A percentile compares a stretch with the other conserved stretches of the same genome.
Evolutionary conservation across 2,113 vertebrate genomes (phyloP).

Genomic region (Pithys albifrons): DNA sequence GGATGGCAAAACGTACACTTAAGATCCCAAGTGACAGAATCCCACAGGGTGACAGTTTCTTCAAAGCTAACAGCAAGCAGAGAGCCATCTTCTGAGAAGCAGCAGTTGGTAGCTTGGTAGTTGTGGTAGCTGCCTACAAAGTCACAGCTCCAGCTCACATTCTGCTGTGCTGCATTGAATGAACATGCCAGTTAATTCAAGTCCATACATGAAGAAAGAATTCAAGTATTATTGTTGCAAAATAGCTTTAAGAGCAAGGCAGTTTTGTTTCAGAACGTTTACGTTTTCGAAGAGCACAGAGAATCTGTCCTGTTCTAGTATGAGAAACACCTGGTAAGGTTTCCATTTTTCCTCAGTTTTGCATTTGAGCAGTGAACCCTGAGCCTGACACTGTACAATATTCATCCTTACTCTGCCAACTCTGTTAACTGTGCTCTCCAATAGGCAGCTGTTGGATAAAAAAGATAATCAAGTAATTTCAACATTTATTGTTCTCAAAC

Average conservation of each 20-base stretch:
- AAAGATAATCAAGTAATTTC: not conserved
- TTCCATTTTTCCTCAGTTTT: not conserved
- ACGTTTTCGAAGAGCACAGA: not conserved
- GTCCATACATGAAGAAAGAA: not conserved
- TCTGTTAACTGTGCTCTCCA: not conserved
- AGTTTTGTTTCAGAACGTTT: not conserved
- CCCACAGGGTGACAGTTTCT: constrained; percentile 91
- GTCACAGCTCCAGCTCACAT: constrained; percentile 91
- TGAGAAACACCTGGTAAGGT: not conserved
- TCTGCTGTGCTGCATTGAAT: constrained; percentile 70
- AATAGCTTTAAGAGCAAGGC: not conserved
- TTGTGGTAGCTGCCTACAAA: constrained; percentile 91
- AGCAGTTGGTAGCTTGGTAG: constrained; percentile 84
- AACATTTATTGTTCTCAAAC: not conserved
- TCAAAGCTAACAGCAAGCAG: constrained; percentile 90
- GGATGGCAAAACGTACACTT: constrained; percentile 91
- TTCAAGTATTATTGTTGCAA: not conserved
- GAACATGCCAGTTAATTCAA: constrained; percentile 2
- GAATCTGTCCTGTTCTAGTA: not conserved
- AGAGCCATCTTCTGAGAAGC: constrained; percentile 94
- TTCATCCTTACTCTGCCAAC: not conserved
- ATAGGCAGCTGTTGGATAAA: not conserved
- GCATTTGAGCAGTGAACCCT: not conserved
- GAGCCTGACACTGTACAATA: not conserved
- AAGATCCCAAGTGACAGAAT: constrained; percentile 88